Percentiles rank a stretch among this genome's conserved stretches.
phyloP scores from a whole-genome alignment of 2,113 vertebrate species.

The Lepus americanus region DNA sequence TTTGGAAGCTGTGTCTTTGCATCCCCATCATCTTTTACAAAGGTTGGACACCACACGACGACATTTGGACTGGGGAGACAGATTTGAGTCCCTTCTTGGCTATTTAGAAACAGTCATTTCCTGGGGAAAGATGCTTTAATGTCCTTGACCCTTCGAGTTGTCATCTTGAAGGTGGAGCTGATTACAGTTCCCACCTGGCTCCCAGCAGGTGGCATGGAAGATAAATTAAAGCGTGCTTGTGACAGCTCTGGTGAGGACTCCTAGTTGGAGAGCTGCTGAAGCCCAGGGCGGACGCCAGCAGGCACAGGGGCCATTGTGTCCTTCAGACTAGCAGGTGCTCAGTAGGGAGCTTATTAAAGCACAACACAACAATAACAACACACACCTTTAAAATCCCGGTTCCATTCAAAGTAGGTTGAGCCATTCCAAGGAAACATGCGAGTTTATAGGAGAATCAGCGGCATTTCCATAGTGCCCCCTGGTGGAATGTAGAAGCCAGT shows the following conservation, averaged over 20 bases:
- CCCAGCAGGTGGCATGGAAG: background rate
- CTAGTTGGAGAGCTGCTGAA: background rate
- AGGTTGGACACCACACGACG: constrained; percentile 38
- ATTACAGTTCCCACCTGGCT: background rate
- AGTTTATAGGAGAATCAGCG: background rate
- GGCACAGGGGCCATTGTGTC: background rate
- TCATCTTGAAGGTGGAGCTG: constrained; percentile 41
- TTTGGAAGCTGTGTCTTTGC: background rate
- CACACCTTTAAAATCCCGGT: constrained; percentile 6
- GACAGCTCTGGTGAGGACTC: background rate
- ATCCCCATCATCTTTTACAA: constrained; percentile 25
- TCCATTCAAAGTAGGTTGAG: background rate
- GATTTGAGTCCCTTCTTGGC: background rate
- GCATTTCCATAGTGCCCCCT: constrained; percentile 61
- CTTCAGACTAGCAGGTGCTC: background rate
- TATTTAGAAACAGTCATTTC: constrained; percentile 27
- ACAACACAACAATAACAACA: background rate
- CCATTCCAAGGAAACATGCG: background rate
- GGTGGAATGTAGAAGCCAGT: constrained; percentile 40
- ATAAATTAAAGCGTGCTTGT: constrained; percentile 38
- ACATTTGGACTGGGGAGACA: constrained; percentile 31
- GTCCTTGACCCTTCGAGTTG: constrained; percentile 24
- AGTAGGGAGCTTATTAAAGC: constrained; percentile 26
- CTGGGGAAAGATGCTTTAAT: constrained; percentile 31
- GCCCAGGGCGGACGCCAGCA: background rate